A percentile compares a stretch with the other conserved stretches of the same genome.
These are phyloP conservation scores for Pachliopta kotzebuea DNA, from an alignment of 2,888 invertebrate species.

Conservation along the genomic window DNA sequence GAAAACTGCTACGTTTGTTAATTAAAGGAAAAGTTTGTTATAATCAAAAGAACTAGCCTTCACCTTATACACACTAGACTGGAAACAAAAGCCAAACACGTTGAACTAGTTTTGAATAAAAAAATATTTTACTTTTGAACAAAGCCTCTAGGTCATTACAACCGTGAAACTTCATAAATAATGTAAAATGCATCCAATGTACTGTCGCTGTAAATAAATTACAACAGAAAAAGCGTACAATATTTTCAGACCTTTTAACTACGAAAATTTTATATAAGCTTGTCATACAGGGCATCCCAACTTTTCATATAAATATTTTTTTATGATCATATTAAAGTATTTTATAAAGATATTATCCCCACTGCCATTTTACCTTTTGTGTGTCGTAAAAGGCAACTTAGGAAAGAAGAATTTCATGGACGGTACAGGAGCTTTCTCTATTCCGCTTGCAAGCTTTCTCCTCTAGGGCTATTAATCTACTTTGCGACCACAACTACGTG, in stretches of 20 bases:
- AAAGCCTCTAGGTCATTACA: constrained; percentile 1
- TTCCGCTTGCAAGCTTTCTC: too few species aligned
- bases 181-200: neutral
- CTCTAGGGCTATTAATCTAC: too few species aligned
- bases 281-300: neutral
- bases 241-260: neutral
- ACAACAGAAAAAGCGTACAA: neutral
- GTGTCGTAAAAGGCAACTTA: too few species aligned
- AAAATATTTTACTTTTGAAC: constrained; percentile 3
- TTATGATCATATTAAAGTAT: neutral
- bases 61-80: neutral
- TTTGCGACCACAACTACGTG: too few species aligned
- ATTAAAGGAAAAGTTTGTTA: neutral
- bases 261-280: neutral
- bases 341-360: too few species aligned
- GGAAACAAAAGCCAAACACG: neutral
- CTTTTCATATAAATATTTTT: neutral
- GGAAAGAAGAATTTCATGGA: too few species aligned
- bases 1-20: neutral
- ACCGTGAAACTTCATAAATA: constrained; percentile 1
- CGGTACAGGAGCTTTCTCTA: too few species aligned
- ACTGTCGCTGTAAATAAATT: constrained; percentile 1
- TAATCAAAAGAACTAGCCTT: neutral
- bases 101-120: neutral
- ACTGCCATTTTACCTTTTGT: too few species aligned